phyloP scores from a whole-genome alignment of 2,888 invertebrate species.

The Drosophila stalkeri region DNA sequence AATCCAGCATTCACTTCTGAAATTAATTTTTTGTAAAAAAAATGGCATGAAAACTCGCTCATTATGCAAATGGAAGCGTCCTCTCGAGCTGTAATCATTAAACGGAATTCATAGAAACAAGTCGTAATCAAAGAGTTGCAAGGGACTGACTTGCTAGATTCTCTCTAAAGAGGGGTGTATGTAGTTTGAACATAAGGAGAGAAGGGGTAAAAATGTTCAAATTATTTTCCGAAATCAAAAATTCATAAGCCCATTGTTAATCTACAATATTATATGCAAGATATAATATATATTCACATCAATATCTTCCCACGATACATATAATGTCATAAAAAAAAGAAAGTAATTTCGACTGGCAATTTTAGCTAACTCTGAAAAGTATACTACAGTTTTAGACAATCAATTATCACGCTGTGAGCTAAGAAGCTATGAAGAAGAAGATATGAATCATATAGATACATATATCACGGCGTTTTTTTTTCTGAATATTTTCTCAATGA shows the following conservation, averaged over 20 bases:
- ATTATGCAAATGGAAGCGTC: conserved; percentile 67
- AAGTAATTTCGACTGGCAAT: not conserved
- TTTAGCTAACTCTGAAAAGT: not conserved
- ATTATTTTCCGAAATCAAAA: not conserved
- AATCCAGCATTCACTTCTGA: conserved; percentile 29
- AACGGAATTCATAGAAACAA: conserved; percentile 38
- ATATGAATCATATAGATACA: not conserved
- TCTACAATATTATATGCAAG: too few species aligned
- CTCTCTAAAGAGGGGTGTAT: not conserved
- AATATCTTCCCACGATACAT: too few species aligned
- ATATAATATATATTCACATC: too few species aligned
- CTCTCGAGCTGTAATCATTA: conserved; percentile 57
- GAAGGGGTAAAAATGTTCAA: not conserved
- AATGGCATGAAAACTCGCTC: conserved; percentile 26
- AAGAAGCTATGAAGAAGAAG: not conserved
- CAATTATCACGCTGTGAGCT: too few species aligned
- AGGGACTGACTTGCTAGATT: not conserved
- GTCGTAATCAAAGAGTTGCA: not conserved
- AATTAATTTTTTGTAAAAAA: conserved; percentile 18
- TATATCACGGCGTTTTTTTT: too few species aligned
- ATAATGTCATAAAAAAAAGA: too few species aligned
- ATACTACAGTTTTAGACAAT: not conserved
- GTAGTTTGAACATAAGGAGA: not conserved
- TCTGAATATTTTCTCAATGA: too few species aligned
- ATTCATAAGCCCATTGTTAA: too few species aligned